Evolutionary conservation across 2,113 vertebrate species (phyloP), one percentile per base, ranked within the genome.

Genomic region (Sminthopsis crassicaudata): DNA sequence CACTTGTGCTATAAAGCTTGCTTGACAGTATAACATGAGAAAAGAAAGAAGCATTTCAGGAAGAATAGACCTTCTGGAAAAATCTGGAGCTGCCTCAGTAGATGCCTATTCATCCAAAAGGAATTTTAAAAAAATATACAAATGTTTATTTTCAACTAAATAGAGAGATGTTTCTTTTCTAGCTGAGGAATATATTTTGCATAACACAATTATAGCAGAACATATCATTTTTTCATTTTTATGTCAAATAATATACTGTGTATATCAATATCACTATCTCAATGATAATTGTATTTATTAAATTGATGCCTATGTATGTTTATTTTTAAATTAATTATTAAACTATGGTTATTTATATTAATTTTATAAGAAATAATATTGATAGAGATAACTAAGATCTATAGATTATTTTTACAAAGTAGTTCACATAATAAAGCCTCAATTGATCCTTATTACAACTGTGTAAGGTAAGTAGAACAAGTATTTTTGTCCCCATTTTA

Each of bases 61-160:
- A 96, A 94, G 89, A 92, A 54, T 46, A 90, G 60, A 51, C 5
- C 53, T 88, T 67, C 46, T 53, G 26, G 53, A 92, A 93, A 26
- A 91, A 92, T 46, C 52, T 51, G 51, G 48, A 55, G 25, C 24
- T 27, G 24, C 42, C 53, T 14, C 6, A 50, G 51, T 3, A 8
- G 46, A 91, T 84, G 53, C 55, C 96, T 95, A 42, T 27, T 46
- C 1, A 93, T 24, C 84, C 36, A 36, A 76, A 76, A 76, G n/a
- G 57, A n/a, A 90, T 25, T 88, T 76, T 90, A 52, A 46, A n/a
- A 26, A 57, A 90, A 94, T 94, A 96, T 54, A 60, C 1, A 92
- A 27, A 46, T 8, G 48, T 94, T 94, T 46, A 36, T 30, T 46
- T 93, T 90, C 93, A 95, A 89, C 90, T 48, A 92, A 57, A 95